Evolutionary conservation across 2,888 invertebrate species (phyloP).

Genomic region (Ectemnius cavifrons): DNA sequence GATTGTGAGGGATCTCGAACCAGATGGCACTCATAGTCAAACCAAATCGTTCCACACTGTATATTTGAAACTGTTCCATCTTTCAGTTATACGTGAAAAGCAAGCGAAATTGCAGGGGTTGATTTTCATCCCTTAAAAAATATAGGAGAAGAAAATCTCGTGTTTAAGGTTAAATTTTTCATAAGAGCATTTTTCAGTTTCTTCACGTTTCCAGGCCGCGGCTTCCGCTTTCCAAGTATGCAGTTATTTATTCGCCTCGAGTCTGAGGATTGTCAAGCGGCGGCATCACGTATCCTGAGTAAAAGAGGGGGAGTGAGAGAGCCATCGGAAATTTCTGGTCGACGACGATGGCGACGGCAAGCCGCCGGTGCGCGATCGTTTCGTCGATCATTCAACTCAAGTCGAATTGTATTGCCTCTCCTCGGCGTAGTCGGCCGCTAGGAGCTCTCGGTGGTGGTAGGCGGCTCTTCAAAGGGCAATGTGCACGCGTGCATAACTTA

Average conservation of each 20-base stretch:
- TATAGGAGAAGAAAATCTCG: too few relatives aligned
- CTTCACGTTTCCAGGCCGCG: slow-evolving; percentile 40
- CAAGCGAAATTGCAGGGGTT: too few relatives aligned
- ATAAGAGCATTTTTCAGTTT: background rate
- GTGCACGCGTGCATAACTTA: slow-evolving; percentile 55
- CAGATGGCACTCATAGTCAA: background rate
- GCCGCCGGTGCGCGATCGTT: slow-evolving; percentile 14
- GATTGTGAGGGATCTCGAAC: background rate
- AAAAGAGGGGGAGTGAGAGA: slow-evolving; percentile 31
- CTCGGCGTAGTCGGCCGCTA: slow-evolving; percentile 29
- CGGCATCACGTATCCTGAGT: slow-evolving; percentile 42
- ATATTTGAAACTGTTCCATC: too few relatives aligned
- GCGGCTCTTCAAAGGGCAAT: slow-evolving; percentile 57
- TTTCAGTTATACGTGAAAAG: too few relatives aligned
- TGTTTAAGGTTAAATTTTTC: background rate
- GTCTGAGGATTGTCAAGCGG: slow-evolving; percentile 26
- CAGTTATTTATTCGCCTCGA: slow-evolving; percentile 37
- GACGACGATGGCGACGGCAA: background rate
- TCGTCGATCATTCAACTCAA: slow-evolving; percentile 38
- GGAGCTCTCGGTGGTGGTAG: slow-evolving; percentile 19
- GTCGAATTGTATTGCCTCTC: slow-evolving; percentile 43
- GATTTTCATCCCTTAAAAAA: too few relatives aligned
- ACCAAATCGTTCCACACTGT: background rate
- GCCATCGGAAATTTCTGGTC: slow-evolving; percentile 42
- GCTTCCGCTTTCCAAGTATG: slow-evolving; percentile 46